These are phyloP conservation scores for Drosophila subquinaria DNA, from an alignment of 2,888 invertebrate genomes.

Conservation along the genomic window DNA sequence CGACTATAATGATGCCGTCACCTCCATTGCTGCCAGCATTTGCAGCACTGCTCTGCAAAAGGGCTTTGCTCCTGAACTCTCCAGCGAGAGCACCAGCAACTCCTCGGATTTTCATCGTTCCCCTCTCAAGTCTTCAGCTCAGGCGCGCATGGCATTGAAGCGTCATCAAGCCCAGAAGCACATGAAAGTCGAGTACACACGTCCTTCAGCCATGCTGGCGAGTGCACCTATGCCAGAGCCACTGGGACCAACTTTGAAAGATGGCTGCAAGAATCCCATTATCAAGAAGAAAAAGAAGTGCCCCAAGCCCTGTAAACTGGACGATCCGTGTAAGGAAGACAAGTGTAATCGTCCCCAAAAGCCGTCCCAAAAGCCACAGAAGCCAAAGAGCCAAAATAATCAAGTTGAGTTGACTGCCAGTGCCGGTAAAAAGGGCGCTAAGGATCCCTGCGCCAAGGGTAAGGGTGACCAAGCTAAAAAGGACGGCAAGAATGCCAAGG, in stretches of 20 bases:
- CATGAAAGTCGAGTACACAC: slow-evolving; percentile 12
- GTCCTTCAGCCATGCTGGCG: background rate
- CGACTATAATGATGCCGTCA: slow-evolving; percentile 75
- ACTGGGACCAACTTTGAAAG: slow-evolving; percentile 37
- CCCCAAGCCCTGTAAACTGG: slow-evolving; percentile 59
- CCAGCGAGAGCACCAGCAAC: background rate
- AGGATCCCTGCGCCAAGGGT: slow-evolving; percentile 15
- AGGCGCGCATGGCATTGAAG: slow-evolving; percentile 43
- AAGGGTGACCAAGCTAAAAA: slow-evolving; percentile 9
- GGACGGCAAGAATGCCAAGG: slow-evolving; percentile 5
- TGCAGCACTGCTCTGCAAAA: slow-evolving; percentile 75
- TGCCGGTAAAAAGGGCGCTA: slow-evolving; percentile 8
- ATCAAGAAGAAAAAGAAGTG: slow-evolving; percentile 69
- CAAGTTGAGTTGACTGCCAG: slow-evolving; percentile 34
- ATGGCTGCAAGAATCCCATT: slow-evolving; percentile 68
- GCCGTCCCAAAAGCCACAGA: slow-evolving; percentile 4
- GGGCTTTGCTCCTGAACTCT: slow-evolving; percentile 54
- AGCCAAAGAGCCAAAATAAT: slow-evolving; percentile 24
- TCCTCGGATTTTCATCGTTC: background rate
- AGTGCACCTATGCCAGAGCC: background rate
- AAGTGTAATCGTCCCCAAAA: slow-evolving; percentile 45
- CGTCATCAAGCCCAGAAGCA: slow-evolving; percentile 46
- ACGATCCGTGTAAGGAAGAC: slow-evolving; percentile 64
- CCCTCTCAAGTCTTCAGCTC: background rate
- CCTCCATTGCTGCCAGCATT: slow-evolving; percentile 76